Conservation (phyloP, 1,140 invertebrate genomes). For the Homarus americanus region DNA sequence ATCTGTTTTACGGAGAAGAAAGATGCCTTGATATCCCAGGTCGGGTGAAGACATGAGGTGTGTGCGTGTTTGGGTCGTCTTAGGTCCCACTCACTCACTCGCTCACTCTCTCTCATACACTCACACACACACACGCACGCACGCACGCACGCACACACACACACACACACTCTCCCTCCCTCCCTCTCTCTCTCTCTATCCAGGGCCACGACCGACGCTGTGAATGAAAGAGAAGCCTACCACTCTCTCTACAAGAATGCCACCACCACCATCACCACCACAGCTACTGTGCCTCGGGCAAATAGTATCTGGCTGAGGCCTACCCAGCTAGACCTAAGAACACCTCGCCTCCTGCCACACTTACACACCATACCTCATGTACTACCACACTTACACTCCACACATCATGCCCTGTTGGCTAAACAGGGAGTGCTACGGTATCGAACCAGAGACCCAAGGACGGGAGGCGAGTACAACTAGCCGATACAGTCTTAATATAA, state of each 20-base stretch:
- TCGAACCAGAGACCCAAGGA: too few relatives aligned
- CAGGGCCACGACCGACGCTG: slow-evolving; percentile 46
- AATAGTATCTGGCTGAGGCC: slow-evolving; percentile 34
- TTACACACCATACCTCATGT: not conserved
- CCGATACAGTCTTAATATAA: too few relatives aligned
- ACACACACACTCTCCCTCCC: slow-evolving; percentile 29
- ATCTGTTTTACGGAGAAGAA: not conserved
- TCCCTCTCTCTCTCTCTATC: slow-evolving; percentile 48
- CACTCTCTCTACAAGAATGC: slow-evolving; percentile 62
- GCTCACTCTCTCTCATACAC: slow-evolving; percentile 12
- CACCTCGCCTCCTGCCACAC: too few relatives aligned
- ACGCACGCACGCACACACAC: too few relatives aligned
- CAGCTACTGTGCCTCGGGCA: slow-evolving; percentile 21
- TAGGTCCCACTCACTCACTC: not conserved
- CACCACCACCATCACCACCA: slow-evolving; percentile 20
- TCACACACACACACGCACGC: not conserved
- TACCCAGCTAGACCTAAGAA: too few relatives aligned
- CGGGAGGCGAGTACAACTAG: too few relatives aligned
- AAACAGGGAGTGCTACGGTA: too few relatives aligned
- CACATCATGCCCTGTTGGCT: too few relatives aligned
- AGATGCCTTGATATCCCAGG: not conserved
- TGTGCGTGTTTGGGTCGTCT: not conserved
- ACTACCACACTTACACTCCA: too few relatives aligned
- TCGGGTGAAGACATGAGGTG: too few relatives aligned
- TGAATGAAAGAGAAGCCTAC: slow-evolving; percentile 61